Evolutionary conservation across 1,140 invertebrate species (phyloP), one percentile per base, ranked within the genome.

Genomic region (Drosophila oshimai): DNA sequence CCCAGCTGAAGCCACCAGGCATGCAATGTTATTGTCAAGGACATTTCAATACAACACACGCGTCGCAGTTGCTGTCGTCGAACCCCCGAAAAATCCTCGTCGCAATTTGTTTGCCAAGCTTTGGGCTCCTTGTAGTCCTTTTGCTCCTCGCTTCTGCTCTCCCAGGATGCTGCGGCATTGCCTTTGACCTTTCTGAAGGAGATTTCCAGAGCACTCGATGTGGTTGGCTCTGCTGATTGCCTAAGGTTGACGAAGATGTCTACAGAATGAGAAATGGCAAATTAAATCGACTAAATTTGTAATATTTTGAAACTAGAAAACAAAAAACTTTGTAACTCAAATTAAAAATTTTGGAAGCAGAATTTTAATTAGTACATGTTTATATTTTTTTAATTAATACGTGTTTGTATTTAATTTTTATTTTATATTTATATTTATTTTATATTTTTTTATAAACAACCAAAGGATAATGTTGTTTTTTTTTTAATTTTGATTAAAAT

Each of bases 11-110:
- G 33, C 41, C 75, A 57, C 47, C 62, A 39, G 75, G 67, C 81
- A 81, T 77, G 72, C 73, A 77, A 87, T 87, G 76, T 87, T 88
- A 87, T 87, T 87, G 81, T 80, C 81, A 86, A 86, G 81, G 81
- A 87, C 81, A 86, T 86, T 84, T 84, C 74, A 84, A 78, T 71
- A 77, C 47, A 86, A 69, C 65, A 72, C 78, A 71, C 79, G 70
- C 79, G 69, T 74, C 22, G 54, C 31, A 4, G 31, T 33, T n/a
- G 50, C 45, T 37, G 50, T 57, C 62, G 26, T 31, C 28, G 36
- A 37, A 31, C 33, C 53, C 26, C 46, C 9, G 28, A 47, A 58
- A 18, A 53, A 57, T 12, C 15, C 26, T 24, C 46, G 17, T 2
- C 31, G 22, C 31, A 36, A 26, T 13, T 29, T 29, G 37, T 42